Conservation (phyloP, 2,797 vertebrate species). For the Phoxinus dragarum region DNA sequence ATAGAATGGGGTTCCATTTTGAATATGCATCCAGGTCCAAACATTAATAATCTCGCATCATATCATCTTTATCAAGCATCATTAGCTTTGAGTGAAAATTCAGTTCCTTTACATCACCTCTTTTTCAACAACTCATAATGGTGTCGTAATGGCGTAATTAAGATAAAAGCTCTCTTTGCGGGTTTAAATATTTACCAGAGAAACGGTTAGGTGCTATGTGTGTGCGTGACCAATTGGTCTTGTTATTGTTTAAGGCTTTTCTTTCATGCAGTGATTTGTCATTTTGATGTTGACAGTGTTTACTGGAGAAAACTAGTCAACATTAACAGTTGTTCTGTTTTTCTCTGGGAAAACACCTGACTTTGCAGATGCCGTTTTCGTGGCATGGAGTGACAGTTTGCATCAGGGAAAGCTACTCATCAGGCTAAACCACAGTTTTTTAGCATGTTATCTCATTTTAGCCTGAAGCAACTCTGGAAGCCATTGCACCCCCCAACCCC, state of each 20-base stretch:
- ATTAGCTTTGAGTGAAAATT: background rate
- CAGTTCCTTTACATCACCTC: background rate
- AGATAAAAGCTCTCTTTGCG: background rate
- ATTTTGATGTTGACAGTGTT: background rate
- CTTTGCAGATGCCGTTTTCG: background rate
- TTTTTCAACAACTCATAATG: background rate
- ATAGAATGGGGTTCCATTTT: background rate
- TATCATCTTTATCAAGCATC: background rate
- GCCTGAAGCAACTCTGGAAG: slow-evolving; percentile 8
- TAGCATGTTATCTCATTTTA: slow-evolving; percentile 44
- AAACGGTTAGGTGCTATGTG: background rate
- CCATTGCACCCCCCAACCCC: background rate
- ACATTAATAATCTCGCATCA: background rate
- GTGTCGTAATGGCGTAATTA: background rate
- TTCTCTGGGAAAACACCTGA: slow-evolving; percentile 30
- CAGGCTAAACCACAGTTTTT: slow-evolving; percentile 44
- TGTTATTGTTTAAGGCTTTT: background rate
- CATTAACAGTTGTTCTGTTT: background rate
- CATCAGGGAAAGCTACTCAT: slow-evolving; percentile 7
- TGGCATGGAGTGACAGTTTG: slow-evolving; percentile 32
- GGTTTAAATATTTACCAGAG: slow-evolving; percentile 15
- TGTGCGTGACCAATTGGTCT: background rate
- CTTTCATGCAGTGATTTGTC: background rate
- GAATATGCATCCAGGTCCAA: background rate
- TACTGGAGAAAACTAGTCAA: background rate